Percentiles rank a stretch among this genome's conserved stretches.
phyloP scores from a whole-genome alignment of 2,888 invertebrate species.

The Melanostoma scalare region DNA sequence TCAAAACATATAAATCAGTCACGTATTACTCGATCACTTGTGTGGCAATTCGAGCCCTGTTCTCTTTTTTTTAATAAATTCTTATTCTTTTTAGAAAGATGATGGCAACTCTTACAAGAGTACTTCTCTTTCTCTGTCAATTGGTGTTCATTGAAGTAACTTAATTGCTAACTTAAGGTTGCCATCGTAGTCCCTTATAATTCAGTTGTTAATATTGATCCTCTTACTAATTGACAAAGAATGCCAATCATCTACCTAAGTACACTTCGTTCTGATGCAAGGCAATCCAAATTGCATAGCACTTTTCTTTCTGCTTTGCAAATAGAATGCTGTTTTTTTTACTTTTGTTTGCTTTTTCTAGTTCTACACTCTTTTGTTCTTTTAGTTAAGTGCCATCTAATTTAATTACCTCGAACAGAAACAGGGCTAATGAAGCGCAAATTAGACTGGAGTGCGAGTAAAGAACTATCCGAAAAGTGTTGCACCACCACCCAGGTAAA shows the following conservation, averaged over 20 bases:
- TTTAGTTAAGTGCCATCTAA: conserved; percentile 52
- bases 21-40: too few species aligned
- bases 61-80: too few species aligned
- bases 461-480: background rate
- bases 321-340: conserved; percentile 2
- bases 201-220: conserved; percentile 59
- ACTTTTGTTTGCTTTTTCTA: background rate
- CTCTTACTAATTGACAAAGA: conserved; percentile 52
- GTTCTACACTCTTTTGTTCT: background rate
- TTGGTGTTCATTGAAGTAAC: conserved; percentile 31
- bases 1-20: too few species aligned
- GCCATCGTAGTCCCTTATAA: conserved; percentile 40
- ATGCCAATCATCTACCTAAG: conserved; percentile 16
- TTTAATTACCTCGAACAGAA: conserved; percentile 42
- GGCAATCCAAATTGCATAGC: conserved; percentile 21
- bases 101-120: background rate
- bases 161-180: conserved; percentile 58
- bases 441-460: background rate
- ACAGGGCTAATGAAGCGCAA: conserved; percentile 55
- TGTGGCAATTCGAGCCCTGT: too few species aligned
- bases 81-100: background rate
- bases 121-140: conserved; percentile 9
- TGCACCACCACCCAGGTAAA: conserved; percentile 26
- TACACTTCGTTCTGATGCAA: background rate
- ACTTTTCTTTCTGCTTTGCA: background rate